Base-by-base conservation (phyloP, 2,113 vertebrate species). In the Ariopsis seemanni region DNA sequence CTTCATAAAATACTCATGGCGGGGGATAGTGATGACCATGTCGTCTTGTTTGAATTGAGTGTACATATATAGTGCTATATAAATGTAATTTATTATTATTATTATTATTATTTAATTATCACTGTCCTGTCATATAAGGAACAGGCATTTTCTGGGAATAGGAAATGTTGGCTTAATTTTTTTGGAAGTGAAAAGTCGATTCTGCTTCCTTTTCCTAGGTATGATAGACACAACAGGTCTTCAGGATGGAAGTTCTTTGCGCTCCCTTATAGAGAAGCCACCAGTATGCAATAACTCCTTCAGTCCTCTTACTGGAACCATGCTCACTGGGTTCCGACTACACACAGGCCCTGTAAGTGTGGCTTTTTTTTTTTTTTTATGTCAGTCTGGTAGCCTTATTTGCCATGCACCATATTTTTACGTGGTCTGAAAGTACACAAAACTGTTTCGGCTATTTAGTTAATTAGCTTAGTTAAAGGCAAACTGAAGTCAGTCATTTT, bases 141-240 rank as follows among this genome's bases (percentile, higher is more conserved):
- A 77, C 14, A 27, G 14, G 5, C 18, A 77, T 75, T 62, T 58
- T 15, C n/a, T 60, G 2, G 18, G 25, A 72, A n/a, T 53, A 15
- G 34, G 34, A 2, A 65, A 57, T 10, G 9, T 74, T 27, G 34
- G 17, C 15, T 86, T 20, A 11, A 67, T 78, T 77, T 83, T 30
- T 42, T 42, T 42, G 7, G 12, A 78, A 75, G 20, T 75, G 5
- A 85, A 50, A 85, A 34, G n/a, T 48, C 2, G 25, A 22, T 75
- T 85, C 60, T 72, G 52, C 11, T 89, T 17, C 0, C 88, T 15
- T 86, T 30, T 89, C 50, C 11, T 53, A 96, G 95, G 96, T 88
- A 99, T 99, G 97, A 98, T 99, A 10, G 98, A 99, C 92, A 95
- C 97, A 93, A 96, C 97, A 0, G 98, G 97, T 52, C 96, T 96